These are phyloP conservation scores for Corapipo altera DNA, from an alignment of 2,113 vertebrate species.

Conservation along the genomic window DNA sequence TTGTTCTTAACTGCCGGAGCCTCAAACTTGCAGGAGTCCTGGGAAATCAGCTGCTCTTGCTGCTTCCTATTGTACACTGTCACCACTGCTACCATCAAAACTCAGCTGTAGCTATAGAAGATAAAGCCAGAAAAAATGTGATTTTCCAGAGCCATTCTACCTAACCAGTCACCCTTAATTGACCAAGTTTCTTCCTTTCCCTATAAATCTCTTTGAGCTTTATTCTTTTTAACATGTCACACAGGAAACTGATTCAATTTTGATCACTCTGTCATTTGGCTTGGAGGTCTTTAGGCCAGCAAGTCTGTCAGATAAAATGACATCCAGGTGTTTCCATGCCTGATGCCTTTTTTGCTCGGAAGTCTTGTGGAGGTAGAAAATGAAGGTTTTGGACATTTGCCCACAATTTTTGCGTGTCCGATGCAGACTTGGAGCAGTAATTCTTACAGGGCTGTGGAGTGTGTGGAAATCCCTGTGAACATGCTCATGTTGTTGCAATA, in stretches of 20 bases:
- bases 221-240: slow-evolving; percentile 16
- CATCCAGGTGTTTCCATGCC: background rate
- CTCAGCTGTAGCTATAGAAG: background rate
- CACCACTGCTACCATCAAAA: background rate
- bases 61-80: background rate
- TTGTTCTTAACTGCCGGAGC: background rate
- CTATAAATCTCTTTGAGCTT: background rate
- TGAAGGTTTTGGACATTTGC: background rate
- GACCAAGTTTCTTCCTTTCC: background rate
- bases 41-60: background rate
- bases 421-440: background rate
- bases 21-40: background rate
- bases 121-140: background rate
- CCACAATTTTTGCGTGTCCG: background rate
- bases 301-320: background rate
- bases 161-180: background rate
- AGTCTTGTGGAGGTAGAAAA: background rate
- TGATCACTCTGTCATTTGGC: background rate
- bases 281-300: background rate
- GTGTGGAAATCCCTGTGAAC: background rate
- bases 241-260: background rate
- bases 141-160: background rate
- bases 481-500: background rate
- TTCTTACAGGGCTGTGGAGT: background rate
- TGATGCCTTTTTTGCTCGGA: background rate